Conservation (phyloP, 2,888 invertebrate genomes). For the Hirtodrosophila confusa region DNA sequence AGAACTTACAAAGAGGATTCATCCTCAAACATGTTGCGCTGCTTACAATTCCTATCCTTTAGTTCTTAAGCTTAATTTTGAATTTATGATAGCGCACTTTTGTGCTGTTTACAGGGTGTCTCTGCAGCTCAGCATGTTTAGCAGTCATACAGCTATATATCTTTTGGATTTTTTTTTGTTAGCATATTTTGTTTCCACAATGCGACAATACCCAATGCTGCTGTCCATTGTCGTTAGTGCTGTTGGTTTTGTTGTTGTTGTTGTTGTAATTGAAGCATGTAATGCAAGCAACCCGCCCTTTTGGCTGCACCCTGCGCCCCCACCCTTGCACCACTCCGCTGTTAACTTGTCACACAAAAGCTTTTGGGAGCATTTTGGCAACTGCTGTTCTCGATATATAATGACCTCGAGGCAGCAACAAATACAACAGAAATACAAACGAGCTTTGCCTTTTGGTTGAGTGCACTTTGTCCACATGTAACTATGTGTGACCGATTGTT, state of each 20-base stretch:
- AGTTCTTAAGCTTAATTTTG: no score
- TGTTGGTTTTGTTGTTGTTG: constrained; percentile 36
- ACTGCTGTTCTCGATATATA: constrained; percentile 80
- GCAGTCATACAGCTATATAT: constrained; percentile 16
- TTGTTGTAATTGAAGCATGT: constrained; percentile 76
- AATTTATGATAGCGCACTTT: not conserved
- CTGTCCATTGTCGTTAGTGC: constrained; percentile 57
- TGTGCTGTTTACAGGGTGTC: constrained; percentile 16
- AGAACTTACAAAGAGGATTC: no score
- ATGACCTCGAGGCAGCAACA: constrained; percentile 77
- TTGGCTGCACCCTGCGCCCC: constrained; percentile 15
- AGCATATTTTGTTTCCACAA: constrained; percentile 50
- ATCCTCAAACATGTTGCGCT: no score
- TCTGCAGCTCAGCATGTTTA: not conserved
- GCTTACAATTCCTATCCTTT: no score
- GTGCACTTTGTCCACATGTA: constrained; percentile 76
- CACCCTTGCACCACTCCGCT: not conserved
- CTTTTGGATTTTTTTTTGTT: constrained; percentile 12
- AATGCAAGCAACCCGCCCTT: constrained; percentile 61
- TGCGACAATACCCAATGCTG: constrained; percentile 65
- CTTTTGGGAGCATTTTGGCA: constrained; percentile 78
- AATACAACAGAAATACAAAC: constrained; percentile 43
- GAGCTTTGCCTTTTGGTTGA: constrained; percentile 68
- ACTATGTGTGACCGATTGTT: constrained; percentile 72
- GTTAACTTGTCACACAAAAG: constrained; percentile 74